A percentile compares a stretch with the other conserved stretches of the same genome.
These are phyloP conservation scores for Nomada lathburiana DNA, from an alignment of 2,888 invertebrate genomes.

Conservation along the genomic window DNA sequence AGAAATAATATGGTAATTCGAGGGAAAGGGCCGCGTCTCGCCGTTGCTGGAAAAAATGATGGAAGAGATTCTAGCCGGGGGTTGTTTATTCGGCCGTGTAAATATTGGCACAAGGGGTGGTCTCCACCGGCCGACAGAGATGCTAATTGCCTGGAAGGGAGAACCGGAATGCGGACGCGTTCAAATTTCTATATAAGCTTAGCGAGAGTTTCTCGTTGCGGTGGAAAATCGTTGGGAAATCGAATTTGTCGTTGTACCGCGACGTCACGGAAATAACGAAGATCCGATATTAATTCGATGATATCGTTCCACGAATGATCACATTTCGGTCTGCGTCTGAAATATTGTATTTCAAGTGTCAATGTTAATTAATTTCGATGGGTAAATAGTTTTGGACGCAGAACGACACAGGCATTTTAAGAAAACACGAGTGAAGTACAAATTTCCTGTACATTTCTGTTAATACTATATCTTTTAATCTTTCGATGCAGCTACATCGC, in stretches of 20 bases:
- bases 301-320: too few relatives aligned
- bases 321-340: too few relatives aligned
- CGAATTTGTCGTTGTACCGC: not conserved
- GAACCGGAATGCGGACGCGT: conserved; percentile 63
- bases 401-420: too few relatives aligned
- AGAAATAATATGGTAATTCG: conserved; percentile 83
- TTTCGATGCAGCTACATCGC: too few relatives aligned
- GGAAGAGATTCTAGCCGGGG: conserved; percentile 51
- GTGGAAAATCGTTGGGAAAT: conserved; percentile 16
- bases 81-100: conserved; percentile 69
- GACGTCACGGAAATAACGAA: not conserved
- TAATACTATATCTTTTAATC: too few relatives aligned
- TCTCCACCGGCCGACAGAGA: conserved; percentile 39
- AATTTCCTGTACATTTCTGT: too few relatives aligned
- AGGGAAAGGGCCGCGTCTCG: conserved; percentile 48
- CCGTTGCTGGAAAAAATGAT: conserved; percentile 13
- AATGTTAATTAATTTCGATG: too few relatives aligned
- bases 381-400: too few relatives aligned
- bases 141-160: conserved; percentile 72
- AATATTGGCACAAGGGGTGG: conserved; percentile 70
- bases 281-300: not conserved
- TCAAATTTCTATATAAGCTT: not conserved
- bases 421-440: too few relatives aligned
- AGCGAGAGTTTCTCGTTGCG: not conserved
- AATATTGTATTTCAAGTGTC: too few relatives aligned